These are phyloP conservation scores for Ctenicera cuprea DNA, from an alignment of 2,888 invertebrate species.

Conservation along the genomic window DNA sequence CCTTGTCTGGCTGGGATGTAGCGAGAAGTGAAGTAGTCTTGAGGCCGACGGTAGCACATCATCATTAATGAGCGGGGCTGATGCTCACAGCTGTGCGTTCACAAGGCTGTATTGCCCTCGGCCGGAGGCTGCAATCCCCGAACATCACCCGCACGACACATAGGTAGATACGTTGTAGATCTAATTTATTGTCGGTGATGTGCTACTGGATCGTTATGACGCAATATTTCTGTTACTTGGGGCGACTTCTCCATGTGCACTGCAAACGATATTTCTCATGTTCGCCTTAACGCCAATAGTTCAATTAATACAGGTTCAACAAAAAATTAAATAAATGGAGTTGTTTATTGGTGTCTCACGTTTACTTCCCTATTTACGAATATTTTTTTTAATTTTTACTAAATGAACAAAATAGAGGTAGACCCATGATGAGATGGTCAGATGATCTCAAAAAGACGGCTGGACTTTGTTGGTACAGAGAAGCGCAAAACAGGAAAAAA, in stretches of 20 bases:
- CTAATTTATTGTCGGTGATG: conserved; percentile 52
- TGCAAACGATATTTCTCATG: conserved; percentile 24
- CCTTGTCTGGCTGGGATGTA: conserved; percentile 63
- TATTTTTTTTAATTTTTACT: no score
- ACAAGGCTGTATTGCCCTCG: conserved; percentile 63
- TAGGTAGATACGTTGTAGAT: conserved; percentile 57
- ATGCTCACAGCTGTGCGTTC: conserved; percentile 67
- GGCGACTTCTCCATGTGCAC: conserved; percentile 44
- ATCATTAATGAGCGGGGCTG: conserved; percentile 83
- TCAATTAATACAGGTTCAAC: not conserved
- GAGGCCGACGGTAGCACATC: conserved; percentile 82
- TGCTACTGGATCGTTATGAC: conserved; percentile 46
- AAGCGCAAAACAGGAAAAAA: no score
- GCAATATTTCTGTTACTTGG: conserved; percentile 46
- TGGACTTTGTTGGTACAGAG: no score
- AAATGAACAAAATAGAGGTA: no score
- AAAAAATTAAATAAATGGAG: not conserved
- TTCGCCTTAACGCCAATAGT: not conserved
- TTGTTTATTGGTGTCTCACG: no score
- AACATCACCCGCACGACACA: conserved; percentile 62
- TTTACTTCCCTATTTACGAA: no score
- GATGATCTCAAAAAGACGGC: no score
- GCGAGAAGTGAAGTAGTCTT: conserved; percentile 82
- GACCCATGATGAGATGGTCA: no score
- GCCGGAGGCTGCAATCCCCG: conserved; percentile 60